Evolutionary conservation across 2,888 invertebrate species (phyloP), one percentile per base, ranked within the genome.

Genomic region (Synanthedon myopaeformis): DNA sequence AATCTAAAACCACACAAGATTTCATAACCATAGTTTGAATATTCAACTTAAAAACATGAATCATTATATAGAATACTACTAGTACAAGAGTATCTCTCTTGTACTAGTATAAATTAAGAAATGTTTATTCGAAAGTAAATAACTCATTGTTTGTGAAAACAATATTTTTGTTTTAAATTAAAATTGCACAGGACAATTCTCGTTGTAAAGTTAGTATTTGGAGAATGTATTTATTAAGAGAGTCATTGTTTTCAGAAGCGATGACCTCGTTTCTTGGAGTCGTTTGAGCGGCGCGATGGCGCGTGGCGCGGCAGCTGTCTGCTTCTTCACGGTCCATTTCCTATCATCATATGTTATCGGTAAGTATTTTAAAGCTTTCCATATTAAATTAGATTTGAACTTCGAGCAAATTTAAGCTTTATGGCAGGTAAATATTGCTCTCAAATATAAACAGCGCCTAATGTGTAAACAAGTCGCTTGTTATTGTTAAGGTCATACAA

Each of bases 291-390:
- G 62, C 66, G 68, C 66, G 68, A 87, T 86, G 86, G 79, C 78
- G 70, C 76, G 78, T 54, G 67, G 62, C 66, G 59, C 54, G 65
- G 74, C 52, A 58, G 73, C 77, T 60, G 74, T 77, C 65, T 82
- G 74, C 76, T 74, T 87, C 62, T 82, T 87, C 69, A 82, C 82
- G 61, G 80, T 79, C 67, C 79, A 86, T 76, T 86, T 87, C 72
- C 78, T 87, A 64, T 82, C 82, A 57, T 82, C 82, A 57, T 83
- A 76, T 66, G 77, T 87, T 73, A 79, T 82, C 67, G 82, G 87
- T 87, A 65, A 85, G 87, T 73, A 61, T 23, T 17, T 19, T 12
- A 49, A 19, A 14, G 17, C 17, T 45, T 14, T 14, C 14, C 14
- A 45, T 45, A 45, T 41, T 42, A 42, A 54, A 54, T 55, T 42